Evolutionary conservation across 2,888 invertebrate species (phyloP).

Genomic region (Deroplatys truncata): DNA sequence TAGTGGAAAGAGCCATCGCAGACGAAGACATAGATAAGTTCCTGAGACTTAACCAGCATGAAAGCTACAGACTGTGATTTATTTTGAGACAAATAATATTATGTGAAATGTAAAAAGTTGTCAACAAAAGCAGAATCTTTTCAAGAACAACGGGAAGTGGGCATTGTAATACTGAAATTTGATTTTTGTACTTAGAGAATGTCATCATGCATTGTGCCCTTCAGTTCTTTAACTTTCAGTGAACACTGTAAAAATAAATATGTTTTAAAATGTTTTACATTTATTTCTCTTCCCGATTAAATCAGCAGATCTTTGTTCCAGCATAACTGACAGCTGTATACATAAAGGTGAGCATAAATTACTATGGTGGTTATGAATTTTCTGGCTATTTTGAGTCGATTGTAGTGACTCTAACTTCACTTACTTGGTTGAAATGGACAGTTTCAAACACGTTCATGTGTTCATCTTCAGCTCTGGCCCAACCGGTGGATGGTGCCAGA

Average conservation of each 20-base stretch:
- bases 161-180: neutral
- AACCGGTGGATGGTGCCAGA: too few relatives aligned
- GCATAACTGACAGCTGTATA: too few relatives aligned
- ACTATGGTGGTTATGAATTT: too few relatives aligned
- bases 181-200: neutral
- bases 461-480: too few relatives aligned
- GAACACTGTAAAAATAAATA: neutral
- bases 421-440: too few relatives aligned
- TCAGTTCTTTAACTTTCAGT: neutral
- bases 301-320: neutral
- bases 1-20: constrained; percentile 3
- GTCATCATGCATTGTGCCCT: neutral
- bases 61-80: neutral
- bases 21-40: constrained; percentile 15
- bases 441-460: too few relatives aligned
- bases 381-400: too few relatives aligned
- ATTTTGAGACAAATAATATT: neutral
- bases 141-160: neutral
- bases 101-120: neutral
- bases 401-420: too few relatives aligned
- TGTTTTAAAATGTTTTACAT: neutral
- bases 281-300: neutral
- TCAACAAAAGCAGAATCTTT: neutral
- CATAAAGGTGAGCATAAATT: too few relatives aligned
- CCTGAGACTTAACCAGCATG: neutral